Conservation (phyloP, 2,888 invertebrate species). For the Drosophila yooni region DNA sequence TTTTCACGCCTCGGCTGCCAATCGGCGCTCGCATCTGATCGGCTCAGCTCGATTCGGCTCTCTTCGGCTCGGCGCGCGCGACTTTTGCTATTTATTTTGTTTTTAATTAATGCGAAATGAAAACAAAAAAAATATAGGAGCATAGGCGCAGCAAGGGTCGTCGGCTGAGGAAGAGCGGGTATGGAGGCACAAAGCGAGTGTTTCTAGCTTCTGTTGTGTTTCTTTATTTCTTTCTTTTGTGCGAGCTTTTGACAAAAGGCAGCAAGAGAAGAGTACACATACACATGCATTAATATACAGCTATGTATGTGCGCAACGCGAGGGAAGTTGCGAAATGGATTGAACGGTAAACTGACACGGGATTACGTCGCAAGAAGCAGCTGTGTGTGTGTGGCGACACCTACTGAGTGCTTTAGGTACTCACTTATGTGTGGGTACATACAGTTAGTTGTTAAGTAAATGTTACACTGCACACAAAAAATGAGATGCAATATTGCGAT, state of each 20-base stretch:
- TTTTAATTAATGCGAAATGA: conserved; percentile 82
- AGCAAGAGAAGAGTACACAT: conserved; percentile 49
- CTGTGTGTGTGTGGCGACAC: conserved; percentile 7
- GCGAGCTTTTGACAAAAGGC: conserved; percentile 41
- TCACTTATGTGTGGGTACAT: conserved; percentile 15
- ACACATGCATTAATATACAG: neutral
- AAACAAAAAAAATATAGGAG: conserved; percentile 73
- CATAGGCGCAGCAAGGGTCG: conserved; percentile 58
- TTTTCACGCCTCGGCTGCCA: conserved; percentile 28
- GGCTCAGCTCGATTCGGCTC: conserved; percentile 27
- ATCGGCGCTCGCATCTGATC: conserved; percentile 16
- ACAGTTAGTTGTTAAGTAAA: conserved; percentile 14
- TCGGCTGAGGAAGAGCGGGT: conserved; percentile 26
- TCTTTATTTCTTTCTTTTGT: conserved; percentile 13
- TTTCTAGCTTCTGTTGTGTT: conserved; percentile 24
- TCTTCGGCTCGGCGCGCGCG: conserved; percentile 54
- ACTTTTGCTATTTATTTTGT: conserved; percentile 74
- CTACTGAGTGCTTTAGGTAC: conserved; percentile 20
- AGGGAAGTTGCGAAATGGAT: conserved; percentile 66
- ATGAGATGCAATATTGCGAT: neutral
- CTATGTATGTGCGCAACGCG: conserved; percentile 26
- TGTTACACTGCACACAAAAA: neutral
- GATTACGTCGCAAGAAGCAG: conserved; percentile 38
- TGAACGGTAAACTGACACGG: conserved; percentile 61
- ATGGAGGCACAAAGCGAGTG: conserved; percentile 29